Base-by-base conservation (phyloP, 1,140 invertebrate species). In the Eubasilissa regina region DNA sequence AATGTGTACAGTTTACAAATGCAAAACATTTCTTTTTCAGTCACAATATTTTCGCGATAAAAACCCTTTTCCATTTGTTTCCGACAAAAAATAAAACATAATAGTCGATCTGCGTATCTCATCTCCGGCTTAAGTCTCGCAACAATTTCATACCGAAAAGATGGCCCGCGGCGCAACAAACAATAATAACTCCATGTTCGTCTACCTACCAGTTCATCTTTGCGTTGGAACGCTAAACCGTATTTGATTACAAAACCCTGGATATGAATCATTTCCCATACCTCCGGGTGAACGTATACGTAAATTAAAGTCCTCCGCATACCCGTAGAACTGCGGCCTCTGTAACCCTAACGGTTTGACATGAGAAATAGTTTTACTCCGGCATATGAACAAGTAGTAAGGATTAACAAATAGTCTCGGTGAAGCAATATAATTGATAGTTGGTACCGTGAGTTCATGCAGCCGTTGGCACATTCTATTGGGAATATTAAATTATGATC, bases 361-460 rank as follows among this genome's bases (percentile, higher is more conserved):
- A 70, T 78, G 76, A 78, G 76, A 70, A 78, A 78, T 78, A 78
- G 76, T 78, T 78, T 43, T 78, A 64, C 51, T 66, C 51, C 19
- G 17, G 64, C 64, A 70, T 78, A 78, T 78, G 77, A 73, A 73
- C 77, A 78, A 72, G 77, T 55, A 62, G 53, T 10, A 6, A 17
- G 77, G 77, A 78, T 78, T 78, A 78, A 78, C 77, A 74, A 78
- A 78, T 78, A 62, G 55, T 62, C 56, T 62, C 58, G 66, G 77
- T 47, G 77, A 68, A 62, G 66, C 77, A 17, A 73, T 78, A 73
- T 78, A 78, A 78, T 78, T 78, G 77, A 78, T 78, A 78, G 77
- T 73, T 17, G 53, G 68, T 56, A 73, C 77, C 68, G 13, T 43
- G 51, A 64, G 77, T 73, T 78, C 73, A 78, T 78, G 6, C 66